Percentiles rank a stretch among this genome's conserved stretches.
phyloP scores from a whole-genome alignment of 2,113 vertebrate species.

The Procavia capensis region DNA sequence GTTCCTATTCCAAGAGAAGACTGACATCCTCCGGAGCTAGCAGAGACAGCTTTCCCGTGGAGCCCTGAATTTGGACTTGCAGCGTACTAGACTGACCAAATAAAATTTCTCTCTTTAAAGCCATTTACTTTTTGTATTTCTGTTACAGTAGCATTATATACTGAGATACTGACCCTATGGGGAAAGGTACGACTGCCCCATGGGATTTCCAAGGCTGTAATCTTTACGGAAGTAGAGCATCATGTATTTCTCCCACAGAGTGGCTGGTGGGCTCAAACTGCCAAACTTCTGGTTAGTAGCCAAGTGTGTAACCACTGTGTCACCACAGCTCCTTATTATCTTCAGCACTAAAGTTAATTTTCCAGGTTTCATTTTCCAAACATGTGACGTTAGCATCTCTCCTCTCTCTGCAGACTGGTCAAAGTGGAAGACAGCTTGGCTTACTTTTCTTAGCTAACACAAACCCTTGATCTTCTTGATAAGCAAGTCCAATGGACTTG shows the following conservation, averaged over 20 bases:
- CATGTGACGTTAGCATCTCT: not conserved
- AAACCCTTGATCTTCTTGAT: not conserved
- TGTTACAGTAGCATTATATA: too few species aligned
- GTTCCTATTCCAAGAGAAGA: too few species aligned
- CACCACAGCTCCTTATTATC: not conserved
- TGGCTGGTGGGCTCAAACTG: too few species aligned
- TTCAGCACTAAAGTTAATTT: not conserved
- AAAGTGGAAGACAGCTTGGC: not conserved
- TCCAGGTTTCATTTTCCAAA: not conserved
- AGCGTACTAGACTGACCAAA: too few species aligned
- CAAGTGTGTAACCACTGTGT: not conserved
- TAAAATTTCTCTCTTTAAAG: too few species aligned
- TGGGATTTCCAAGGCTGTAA: not conserved
- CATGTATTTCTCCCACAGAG: not conserved
- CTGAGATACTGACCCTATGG: too few species aligned
- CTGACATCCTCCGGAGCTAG: too few species aligned
- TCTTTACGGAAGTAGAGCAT: not conserved
- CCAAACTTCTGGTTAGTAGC: not conserved
- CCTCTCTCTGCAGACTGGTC: not conserved
- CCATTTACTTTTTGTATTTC: too few species aligned
- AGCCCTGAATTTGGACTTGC: too few species aligned
- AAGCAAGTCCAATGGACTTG: not conserved
- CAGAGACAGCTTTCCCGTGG: too few species aligned
- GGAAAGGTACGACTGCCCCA: not conserved
- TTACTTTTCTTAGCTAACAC: not conserved